phyloP scores from a whole-genome alignment of 37 sponge, comb jelly and placozoan genomes.

The Crambe crambe region DNA sequence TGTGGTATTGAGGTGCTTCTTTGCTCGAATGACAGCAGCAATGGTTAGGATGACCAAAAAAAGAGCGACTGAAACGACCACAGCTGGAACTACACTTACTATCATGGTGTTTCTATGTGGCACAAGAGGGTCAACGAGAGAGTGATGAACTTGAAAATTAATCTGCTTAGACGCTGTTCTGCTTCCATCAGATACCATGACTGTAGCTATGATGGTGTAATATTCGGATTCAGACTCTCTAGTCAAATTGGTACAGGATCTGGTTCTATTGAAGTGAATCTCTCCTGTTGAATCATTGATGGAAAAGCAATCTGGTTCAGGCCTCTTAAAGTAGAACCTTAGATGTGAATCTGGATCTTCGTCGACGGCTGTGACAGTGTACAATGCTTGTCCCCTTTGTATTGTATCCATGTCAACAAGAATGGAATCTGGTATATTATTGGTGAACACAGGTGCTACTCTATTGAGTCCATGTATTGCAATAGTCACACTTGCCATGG shows the following conservation, averaged over 20 bases:
- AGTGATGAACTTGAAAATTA: background rate
- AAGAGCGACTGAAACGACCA: background rate
- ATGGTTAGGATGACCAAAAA: background rate
- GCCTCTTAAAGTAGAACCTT: conserved; percentile 20
- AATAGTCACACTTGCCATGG: conserved; percentile 14
- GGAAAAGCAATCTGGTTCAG: conserved; percentile 2
- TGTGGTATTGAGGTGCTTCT: background rate
- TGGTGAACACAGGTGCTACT: conserved; percentile 21
- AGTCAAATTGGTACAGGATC: background rate
- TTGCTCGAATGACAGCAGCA: conserved; percentile 4
- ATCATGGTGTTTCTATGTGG: conserved; percentile 3
- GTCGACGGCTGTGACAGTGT: conserved; percentile 36
- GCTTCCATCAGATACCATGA: conserved; percentile 5
- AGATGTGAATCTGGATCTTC: conserved; percentile 34
- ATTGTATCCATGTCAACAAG: background rate
- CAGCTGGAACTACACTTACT: background rate
- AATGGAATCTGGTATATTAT: background rate
- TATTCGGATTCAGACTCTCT: background rate
- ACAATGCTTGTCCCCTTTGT: conserved; percentile 8
- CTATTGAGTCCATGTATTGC: conserved; percentile 51
- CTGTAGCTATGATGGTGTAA: conserved; percentile 1
- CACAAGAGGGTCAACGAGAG: background rate
- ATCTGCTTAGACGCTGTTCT: background rate
- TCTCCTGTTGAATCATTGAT: conserved; percentile 29
- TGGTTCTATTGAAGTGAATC: conserved; percentile 10